Conservation (phyloP, 2,888 invertebrate species). For the Uloborus plumipes region DNA sequence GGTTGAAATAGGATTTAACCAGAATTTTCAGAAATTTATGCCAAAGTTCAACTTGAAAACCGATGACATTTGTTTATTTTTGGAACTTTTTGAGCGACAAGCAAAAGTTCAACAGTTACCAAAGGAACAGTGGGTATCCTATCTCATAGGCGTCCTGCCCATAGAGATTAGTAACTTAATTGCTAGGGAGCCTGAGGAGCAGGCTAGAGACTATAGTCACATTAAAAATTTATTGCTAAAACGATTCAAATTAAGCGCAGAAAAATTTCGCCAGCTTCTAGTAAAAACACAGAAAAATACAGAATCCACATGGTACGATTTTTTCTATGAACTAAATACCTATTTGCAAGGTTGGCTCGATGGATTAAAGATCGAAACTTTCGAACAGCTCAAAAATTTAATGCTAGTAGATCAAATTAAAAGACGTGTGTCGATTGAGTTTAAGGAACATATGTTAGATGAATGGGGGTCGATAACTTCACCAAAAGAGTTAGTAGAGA, state of each 20-base stretch:
- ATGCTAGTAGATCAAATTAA: constrained; percentile 18
- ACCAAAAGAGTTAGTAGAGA: constrained; percentile 5
- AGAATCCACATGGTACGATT: background rate
- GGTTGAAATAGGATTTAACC: no score
- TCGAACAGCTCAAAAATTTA: constrained; percentile 65
- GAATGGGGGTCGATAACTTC: background rate
- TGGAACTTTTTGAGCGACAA: constrained; percentile 14
- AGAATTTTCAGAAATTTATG: no score
- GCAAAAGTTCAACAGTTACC: background rate
- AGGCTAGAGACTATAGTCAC: background rate
- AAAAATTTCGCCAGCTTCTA: background rate
- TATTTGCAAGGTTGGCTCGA: constrained; percentile 1
- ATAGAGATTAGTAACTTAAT: background rate
- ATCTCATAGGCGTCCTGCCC: constrained; percentile 7
- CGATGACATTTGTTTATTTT: constrained; percentile 3
- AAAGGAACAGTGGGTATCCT: background rate
- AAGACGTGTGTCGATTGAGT: constrained; percentile 3
- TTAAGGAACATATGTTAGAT: constrained; percentile 17
- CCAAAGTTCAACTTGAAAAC: constrained; percentile 3
- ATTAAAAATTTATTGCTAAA: constrained; percentile 10
- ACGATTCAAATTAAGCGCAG: constrained; percentile 1
- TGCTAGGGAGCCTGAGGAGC: constrained; percentile 3
- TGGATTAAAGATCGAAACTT: background rate
- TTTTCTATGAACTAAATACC: background rate
- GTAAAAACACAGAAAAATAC: background rate